phyloP scores from a whole-genome alignment of 2,113 vertebrate genomes.

The Polypterus bichir region DNA sequence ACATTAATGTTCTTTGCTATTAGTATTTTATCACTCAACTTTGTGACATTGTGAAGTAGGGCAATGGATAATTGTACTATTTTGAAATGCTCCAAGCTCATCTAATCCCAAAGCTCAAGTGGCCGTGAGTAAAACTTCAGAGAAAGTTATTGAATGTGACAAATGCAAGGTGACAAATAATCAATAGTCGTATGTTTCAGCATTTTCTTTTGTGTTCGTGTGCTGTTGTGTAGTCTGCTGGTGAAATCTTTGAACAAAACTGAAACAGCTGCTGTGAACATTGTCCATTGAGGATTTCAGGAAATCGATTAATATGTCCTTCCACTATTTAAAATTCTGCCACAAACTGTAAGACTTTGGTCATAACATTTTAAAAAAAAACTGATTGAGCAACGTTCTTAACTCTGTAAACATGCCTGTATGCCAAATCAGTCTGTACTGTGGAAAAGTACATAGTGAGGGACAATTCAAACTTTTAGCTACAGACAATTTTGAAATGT shows the following conservation, averaged over 20 bases:
- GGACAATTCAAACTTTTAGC: no score
- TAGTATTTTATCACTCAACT: not conserved
- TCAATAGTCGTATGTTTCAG: conserved; percentile 37
- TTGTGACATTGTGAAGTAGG: conserved; percentile 21
- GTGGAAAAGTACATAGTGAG: no score
- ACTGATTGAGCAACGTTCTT: no score
- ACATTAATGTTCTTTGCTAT: conserved; percentile 1
- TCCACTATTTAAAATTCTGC: no score
- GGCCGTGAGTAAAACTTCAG: conserved; percentile 37
- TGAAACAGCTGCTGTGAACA: no score
- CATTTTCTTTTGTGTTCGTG: conserved; percentile 29
- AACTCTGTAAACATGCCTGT: not conserved
- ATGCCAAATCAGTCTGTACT: no score
- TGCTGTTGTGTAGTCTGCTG: conserved; percentile 2
- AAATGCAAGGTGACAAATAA: conserved; percentile 55
- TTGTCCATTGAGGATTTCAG: no score
- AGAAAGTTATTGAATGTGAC: conserved; percentile 38
- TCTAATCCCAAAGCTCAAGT: conserved; percentile 42
- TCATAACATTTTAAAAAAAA: no score
- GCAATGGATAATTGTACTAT: conserved; percentile 28
- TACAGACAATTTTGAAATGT: not conserved
- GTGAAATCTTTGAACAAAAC: no score
- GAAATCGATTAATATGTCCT: no score
- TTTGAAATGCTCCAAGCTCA: conserved; percentile 25
- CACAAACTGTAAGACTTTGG: no score